These are phyloP conservation scores for Arrhopalites spinosus DNA, from an alignment of 2,888 invertebrate genomes.

Conservation along the genomic window DNA sequence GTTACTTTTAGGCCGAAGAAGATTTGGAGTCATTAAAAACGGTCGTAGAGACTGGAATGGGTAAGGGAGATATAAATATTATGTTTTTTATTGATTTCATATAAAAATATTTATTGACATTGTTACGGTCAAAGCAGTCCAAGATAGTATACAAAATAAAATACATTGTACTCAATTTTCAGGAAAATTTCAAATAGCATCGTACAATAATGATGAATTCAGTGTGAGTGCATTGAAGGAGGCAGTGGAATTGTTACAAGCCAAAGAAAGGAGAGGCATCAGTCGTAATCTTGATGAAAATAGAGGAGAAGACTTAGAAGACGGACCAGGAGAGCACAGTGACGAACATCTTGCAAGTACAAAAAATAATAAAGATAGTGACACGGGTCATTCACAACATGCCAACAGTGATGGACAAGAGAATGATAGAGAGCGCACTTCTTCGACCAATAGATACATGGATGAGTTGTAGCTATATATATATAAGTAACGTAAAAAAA, in stretches of 20 bases:
- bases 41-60: too few species aligned
- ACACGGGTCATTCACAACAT: not conserved
- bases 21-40: slow-evolving; percentile 54
- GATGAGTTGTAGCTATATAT: slow-evolving; percentile 14
- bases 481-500: not conserved
- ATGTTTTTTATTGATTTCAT: too few species aligned
- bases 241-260: slow-evolving; percentile 25
- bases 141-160: too few species aligned
- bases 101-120: too few species aligned
- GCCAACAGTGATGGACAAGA: not conserved
- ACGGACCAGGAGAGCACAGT: too few species aligned
- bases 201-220: slow-evolving; percentile 42
- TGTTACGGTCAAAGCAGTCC: too few species aligned
- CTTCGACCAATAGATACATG: slow-evolving; percentile 3
- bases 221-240: slow-evolving; percentile 30
- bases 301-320: slow-evolving; percentile 21
- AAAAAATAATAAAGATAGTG: slow-evolving; percentile 18
- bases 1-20: slow-evolving; percentile 48
- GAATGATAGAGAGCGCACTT: slow-evolving; percentile 4
- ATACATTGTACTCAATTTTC: too few species aligned
- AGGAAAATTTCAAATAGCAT: slow-evolving; percentile 49
- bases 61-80: too few species aligned
- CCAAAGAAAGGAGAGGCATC: not conserved
- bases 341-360: slow-evolving; percentile 19
- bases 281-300: not conserved